Evolutionary conservation across 2,797 vertebrate species (phyloP).

Genomic region (Delichon dasypus): DNA sequence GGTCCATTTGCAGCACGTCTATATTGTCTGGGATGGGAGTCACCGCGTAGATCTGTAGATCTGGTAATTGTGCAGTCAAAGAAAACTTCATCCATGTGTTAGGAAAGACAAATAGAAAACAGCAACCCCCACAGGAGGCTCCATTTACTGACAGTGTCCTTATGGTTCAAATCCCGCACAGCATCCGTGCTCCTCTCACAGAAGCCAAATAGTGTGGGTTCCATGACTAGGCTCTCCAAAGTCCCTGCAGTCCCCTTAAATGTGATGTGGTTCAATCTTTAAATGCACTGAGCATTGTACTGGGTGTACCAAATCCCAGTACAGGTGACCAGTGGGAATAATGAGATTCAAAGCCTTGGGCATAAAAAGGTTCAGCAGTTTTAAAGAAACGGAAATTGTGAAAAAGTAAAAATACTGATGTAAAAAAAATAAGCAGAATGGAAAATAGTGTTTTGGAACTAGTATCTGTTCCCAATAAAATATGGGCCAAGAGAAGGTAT

Average conservation of each 20-base stretch:
- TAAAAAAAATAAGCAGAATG: background rate
- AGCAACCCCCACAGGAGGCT: background rate
- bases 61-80: constrained; percentile 82
- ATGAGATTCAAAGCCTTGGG: background rate
- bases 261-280: background rate
- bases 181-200: background rate
- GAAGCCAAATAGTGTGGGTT: background rate
- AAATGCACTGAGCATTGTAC: background rate
- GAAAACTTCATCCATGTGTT: constrained; percentile 36
- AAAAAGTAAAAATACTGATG: background rate
- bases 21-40: constrained; percentile 93
- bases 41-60: constrained; percentile 98
- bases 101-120: background rate
- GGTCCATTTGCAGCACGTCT: constrained; percentile 94
- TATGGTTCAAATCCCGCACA: background rate
- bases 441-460: background rate
- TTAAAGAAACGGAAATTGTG: background rate
- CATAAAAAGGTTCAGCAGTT: background rate
- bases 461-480: background rate
- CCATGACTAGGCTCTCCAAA: background rate
- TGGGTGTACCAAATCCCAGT: background rate
- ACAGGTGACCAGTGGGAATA: background rate
- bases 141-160: background rate
- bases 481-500: background rate
- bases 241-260: background rate